phyloP scores from a whole-genome alignment of 2,797 vertebrate genomes.

The Telmatherina bonti region DNA sequence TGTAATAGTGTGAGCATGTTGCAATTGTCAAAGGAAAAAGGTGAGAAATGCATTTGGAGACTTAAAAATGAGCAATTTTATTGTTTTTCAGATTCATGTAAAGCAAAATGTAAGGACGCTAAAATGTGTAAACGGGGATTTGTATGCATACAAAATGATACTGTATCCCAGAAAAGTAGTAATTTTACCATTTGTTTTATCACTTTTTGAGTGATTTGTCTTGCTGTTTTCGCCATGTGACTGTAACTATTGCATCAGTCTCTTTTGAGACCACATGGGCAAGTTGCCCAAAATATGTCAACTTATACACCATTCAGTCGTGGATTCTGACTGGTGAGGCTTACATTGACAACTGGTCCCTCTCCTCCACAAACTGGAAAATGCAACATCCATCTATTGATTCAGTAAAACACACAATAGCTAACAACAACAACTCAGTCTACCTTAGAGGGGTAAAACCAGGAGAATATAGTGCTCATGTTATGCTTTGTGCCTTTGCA shows the following conservation, averaged over 20 bases:
- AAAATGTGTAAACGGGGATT: neutral
- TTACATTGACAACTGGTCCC: neutral
- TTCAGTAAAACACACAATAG: neutral
- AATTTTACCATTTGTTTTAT: too few species aligned
- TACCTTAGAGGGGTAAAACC: too few species aligned
- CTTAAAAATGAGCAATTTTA: too few species aligned
- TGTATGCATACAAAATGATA: neutral
- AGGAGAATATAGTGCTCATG: too few species aligned
- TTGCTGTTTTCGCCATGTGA: neutral
- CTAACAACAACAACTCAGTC: neutral
- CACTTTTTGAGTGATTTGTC: neutral
- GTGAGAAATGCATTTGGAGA: too few species aligned
- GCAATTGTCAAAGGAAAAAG: too few species aligned
- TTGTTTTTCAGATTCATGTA: neutral
- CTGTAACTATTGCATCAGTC: neutral
- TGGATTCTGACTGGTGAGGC: neutral
- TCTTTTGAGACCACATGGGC: neutral
- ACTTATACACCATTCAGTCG: neutral
- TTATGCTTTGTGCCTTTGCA: too few species aligned
- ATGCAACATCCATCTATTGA: neutral
- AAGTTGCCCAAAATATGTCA: neutral
- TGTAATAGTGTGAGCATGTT: too few species aligned
- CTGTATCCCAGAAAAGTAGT: neutral
- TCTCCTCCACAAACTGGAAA: neutral
- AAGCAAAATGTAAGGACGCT: neutral